Evolutionary conservation across 2,113 vertebrate species (phyloP).

Genomic region (Myiozetetes cayanensis): DNA sequence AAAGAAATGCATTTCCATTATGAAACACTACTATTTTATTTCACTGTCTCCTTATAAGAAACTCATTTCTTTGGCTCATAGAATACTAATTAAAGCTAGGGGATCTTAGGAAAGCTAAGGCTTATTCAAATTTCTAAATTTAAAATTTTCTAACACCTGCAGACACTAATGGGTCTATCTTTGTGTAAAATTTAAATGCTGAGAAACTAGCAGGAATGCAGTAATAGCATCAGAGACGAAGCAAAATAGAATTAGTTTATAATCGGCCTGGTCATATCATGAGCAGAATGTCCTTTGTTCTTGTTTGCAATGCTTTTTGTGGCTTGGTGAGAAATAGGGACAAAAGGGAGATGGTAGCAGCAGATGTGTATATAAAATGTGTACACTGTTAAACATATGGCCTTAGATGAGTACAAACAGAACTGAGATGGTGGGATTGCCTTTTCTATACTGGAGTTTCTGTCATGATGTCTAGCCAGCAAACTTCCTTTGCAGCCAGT

Average conservation of each 20-base stretch:
- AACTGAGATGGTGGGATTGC: background rate
- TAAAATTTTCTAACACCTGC: background rate
- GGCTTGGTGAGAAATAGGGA: background rate
- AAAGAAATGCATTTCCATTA: slow-evolving; percentile 32
- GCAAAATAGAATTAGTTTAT: background rate
- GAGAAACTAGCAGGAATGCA: background rate
- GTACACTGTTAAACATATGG: slow-evolving; percentile 33
- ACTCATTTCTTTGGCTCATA: background rate
- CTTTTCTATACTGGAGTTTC: background rate
- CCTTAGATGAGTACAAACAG: background rate
- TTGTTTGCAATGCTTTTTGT: background rate
- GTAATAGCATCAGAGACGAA: background rate
- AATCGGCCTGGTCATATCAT: background rate
- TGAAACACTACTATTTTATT: slow-evolving; percentile 1
- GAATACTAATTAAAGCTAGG: background rate
- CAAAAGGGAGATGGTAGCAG: slow-evolving; percentile 11
- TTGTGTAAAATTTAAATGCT: background rate
- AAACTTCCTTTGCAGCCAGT: background rate
- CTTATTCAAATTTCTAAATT: slow-evolving; percentile 4
- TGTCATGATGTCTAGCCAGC: background rate
- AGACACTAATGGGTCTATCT: background rate
- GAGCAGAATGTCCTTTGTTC: background rate
- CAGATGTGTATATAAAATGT: slow-evolving; percentile 41
- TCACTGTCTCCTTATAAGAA: background rate
- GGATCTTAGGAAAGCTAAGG: background rate